phyloP scores from a whole-genome alignment of 2,797 vertebrate species.

The Myripristis murdjan region DNA sequence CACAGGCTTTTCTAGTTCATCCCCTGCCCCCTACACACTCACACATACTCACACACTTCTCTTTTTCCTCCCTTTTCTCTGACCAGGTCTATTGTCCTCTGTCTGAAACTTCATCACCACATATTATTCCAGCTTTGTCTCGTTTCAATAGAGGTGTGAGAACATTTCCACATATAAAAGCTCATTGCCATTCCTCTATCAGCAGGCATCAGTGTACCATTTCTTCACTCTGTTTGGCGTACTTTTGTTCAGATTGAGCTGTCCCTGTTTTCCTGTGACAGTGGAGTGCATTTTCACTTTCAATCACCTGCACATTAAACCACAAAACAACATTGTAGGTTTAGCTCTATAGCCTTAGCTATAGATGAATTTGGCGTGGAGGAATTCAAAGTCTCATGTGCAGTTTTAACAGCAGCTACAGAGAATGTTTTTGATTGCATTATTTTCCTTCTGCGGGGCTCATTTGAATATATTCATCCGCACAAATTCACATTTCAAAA shows the following conservation, averaged over 20 bases:
- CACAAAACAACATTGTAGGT: background rate
- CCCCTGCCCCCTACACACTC: constrained; percentile 3
- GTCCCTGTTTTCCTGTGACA: constrained; percentile 12
- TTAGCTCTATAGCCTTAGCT: too few species aligned
- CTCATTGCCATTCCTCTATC: constrained; percentile 34
- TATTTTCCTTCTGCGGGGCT: too few species aligned
- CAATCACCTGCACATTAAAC: constrained; percentile 18
- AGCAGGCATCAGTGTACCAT: constrained; percentile 47
- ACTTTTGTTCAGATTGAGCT: constrained; percentile 24
- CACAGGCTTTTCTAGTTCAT: constrained; percentile 6
- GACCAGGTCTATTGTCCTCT: constrained; percentile 63
- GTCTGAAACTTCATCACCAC: constrained; percentile 75
- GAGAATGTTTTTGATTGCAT: too few species aligned
- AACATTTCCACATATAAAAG: constrained; percentile 56
- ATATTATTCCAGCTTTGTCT: constrained; percentile 64
- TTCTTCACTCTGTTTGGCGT: constrained; percentile 29
- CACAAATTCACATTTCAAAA: background rate
- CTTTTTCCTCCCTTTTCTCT: constrained; percentile 31
- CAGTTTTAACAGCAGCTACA: too few species aligned
- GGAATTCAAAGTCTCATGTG: background rate
- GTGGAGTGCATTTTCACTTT: constrained; percentile 16
- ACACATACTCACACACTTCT: constrained; percentile 7
- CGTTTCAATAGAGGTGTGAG: constrained; percentile 68
- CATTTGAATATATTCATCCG: too few species aligned
- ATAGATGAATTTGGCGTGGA: background rate